A percentile compares a stretch with the other conserved stretches of the same genome.
These are phyloP conservation scores for Zootoca vivipara DNA, from an alignment of 2,113 vertebrate species.

Conservation along the genomic window DNA sequence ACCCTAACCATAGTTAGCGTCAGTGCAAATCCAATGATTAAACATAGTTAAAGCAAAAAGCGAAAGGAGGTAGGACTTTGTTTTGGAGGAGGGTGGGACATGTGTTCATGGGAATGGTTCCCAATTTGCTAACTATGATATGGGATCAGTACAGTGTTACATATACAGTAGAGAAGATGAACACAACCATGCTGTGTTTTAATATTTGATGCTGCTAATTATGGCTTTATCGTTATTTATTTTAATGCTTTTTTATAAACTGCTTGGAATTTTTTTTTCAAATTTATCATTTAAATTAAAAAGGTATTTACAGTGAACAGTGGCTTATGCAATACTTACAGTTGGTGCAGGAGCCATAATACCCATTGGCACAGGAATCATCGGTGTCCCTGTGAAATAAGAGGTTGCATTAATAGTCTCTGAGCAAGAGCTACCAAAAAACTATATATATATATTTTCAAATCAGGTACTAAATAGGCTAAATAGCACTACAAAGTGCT, in stretches of 20 bases:
- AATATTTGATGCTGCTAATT: background rate
- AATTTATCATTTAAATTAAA: background rate
- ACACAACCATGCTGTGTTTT: background rate
- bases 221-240: background rate
- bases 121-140: background rate
- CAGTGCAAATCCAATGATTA: background rate
- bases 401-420: background rate
- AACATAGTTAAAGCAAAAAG: background rate
- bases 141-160: background rate
- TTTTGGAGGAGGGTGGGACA: background rate
- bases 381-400: slow-evolving; percentile 83
- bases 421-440: background rate
- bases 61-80: background rate
- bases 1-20: background rate
- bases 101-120: background rate
- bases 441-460: background rate
- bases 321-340: slow-evolving; percentile 73
- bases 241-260: background rate
- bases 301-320: background rate
- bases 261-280: background rate
- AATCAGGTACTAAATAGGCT: slow-evolving; percentile 10
- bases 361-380: slow-evolving; percentile 99
- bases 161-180: background rate
- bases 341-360: slow-evolving; percentile 92
- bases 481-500: background rate